These are phyloP conservation scores for Drosophila nasuta DNA, from an alignment of 1,140 invertebrate genomes.

Conservation along the genomic window DNA sequence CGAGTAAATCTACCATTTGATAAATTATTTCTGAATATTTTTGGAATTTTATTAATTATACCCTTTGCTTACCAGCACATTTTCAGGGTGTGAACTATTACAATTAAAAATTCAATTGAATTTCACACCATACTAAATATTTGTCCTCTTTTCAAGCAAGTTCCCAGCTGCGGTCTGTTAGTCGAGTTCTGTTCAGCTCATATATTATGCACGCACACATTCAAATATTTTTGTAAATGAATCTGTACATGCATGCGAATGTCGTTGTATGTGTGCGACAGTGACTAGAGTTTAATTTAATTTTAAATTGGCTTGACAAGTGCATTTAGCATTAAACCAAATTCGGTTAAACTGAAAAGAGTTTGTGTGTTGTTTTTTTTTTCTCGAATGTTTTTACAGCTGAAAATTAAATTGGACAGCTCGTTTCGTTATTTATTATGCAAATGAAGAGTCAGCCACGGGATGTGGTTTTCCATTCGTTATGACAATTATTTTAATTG, in stretches of 20 bases:
- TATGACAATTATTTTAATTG: conserved; percentile 23
- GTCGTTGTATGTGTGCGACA: conserved; percentile 14
- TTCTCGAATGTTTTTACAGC: neutral
- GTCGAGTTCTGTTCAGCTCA: neutral
- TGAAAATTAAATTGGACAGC: conserved; percentile 1
- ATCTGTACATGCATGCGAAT: neutral
- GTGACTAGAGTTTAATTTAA: conserved; percentile 49
- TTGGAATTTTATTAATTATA: neutral
- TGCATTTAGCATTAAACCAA: conserved; percentile 18
- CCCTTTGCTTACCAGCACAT: neutral
- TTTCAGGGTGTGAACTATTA: conserved; percentile 1
- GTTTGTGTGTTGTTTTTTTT: neutral
- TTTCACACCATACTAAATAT: neutral
- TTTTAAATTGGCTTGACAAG: conserved; percentile 53
- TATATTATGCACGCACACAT: neutral
- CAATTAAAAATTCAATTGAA: neutral
- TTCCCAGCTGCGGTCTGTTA: conserved; percentile 1
- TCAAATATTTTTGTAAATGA: conserved; percentile 15
- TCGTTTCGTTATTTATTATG: conserved; percentile 8
- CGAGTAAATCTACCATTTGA: too few relatives aligned
- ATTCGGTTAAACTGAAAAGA: neutral
- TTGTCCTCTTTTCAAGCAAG: neutral
- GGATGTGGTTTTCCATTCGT: neutral
- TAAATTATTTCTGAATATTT: too few relatives aligned
- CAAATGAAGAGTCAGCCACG: conserved; percentile 5